phyloP scores from a whole-genome alignment of 2,888 invertebrate genomes.

The Baccha elongata region DNA sequence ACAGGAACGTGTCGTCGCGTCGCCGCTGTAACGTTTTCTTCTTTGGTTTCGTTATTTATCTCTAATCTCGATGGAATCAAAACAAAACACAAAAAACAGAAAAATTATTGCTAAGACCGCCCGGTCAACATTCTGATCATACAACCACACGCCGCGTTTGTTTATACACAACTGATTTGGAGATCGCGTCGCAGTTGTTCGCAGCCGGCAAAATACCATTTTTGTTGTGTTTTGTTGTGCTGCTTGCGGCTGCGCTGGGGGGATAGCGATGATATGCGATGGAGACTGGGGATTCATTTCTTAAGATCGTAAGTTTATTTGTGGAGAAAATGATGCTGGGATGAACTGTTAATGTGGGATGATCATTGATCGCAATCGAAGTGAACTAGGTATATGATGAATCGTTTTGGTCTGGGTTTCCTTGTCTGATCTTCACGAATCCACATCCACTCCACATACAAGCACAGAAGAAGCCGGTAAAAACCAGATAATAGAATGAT shows the following conservation, averaged over 20 bases:
- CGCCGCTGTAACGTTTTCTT: too few species aligned
- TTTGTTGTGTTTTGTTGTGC: background rate
- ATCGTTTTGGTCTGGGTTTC: background rate
- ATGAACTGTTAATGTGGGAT: background rate
- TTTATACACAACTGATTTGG: slow-evolving; percentile 70
- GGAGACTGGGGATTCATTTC: slow-evolving; percentile 22
- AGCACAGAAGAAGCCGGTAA: slow-evolving; percentile 10
- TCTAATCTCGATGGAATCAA: slow-evolving; percentile 49
- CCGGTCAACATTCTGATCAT: slow-evolving; percentile 30
- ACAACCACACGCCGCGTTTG: slow-evolving; percentile 71
- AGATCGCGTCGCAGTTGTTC: slow-evolving; percentile 44
- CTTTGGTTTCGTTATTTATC: slow-evolving; percentile 27
- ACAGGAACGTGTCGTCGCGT: slow-evolving; percentile 28
- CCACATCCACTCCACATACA: background rate
- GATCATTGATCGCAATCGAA: background rate
- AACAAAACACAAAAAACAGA: slow-evolving; percentile 62
- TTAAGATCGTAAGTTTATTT: slow-evolving; percentile 58
- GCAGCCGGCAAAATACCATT: slow-evolving; percentile 52
- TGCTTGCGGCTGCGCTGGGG: slow-evolving; percentile 10
- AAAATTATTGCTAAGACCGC: slow-evolving; percentile 24
- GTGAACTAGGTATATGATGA: background rate
- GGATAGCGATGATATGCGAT: slow-evolving; percentile 53
- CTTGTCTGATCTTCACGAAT: background rate
- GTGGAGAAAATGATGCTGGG: background rate
- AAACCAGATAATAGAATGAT: slow-evolving; percentile 28